Base-by-base conservation (phyloP, 2,888 invertebrate genomes). In the Agrilus biguttatus region DNA sequence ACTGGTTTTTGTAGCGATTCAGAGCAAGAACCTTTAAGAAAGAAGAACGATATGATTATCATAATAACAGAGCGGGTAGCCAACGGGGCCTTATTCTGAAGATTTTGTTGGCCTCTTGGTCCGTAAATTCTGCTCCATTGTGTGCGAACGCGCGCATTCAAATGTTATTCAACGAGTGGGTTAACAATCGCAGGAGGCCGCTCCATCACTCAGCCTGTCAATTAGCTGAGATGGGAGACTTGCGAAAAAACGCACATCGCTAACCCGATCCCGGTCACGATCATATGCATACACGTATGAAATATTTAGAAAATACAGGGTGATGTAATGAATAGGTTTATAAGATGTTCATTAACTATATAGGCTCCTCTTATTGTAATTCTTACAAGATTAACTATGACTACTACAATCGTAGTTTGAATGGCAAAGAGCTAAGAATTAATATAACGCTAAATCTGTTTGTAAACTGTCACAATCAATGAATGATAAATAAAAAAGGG, bases 181-280 rank as follows among this genome's bases (percentile, higher is more conserved):
- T 42, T 48, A 51, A 51, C 49, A 51, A 49, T 49, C 48, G 48
- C 45, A 41, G 47, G 47, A 46, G 47, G 47, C 47, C 45, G 43
- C 48, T 48, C 48, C 49, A 51, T 51, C 51, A 51, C 43, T 49
- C 51, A 51, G 42, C 44, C 49, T 51, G 51, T 51, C 51, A 51
- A 51, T 51, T 51, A 51, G 47, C 41, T 42, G 41, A 43, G 41
- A 47, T 28, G 28, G 28, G 28, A 32, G 39, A 39, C 23, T 38
- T 36, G 43, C 38, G 36, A 28, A 28, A 28, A 28, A 28, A 28
- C 28, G 28, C 28, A 28, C 28, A 28, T 28, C 28, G 28, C 28
- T 28, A 28, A 28, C 28, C 28, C 10, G 28, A 28, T 28, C 28
- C 28, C 28, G 28, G 28, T 28, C 37, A 37, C 32, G 28, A 33